Evolutionary conservation across 92 coral and sea anemone species (phyloP).

Genomic region (Porites lobata): DNA sequence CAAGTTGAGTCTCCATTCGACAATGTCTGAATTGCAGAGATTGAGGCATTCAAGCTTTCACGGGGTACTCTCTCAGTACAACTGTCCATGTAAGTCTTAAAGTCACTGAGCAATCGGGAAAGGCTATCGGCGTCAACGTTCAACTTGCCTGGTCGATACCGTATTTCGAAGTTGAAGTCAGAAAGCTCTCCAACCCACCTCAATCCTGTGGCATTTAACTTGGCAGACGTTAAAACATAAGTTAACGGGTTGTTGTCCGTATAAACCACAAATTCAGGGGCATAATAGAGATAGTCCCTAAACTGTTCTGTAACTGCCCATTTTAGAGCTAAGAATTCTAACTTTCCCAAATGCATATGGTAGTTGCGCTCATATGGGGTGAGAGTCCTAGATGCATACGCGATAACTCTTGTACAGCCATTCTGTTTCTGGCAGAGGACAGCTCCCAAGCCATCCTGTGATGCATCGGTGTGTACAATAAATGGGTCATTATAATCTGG

Average conservation of each 20-base stretch:
- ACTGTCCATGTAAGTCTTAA: conserved; percentile 57
- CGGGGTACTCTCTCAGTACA: conserved; percentile 42
- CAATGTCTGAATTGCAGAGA: conserved; percentile 14
- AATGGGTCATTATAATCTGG: conserved; percentile 45
- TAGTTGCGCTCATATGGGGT: conserved; percentile 45
- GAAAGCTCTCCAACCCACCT: conserved; percentile 47
- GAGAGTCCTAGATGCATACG: conserved; percentile 53
- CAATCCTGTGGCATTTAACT: conserved; percentile 49
- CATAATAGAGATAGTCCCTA: conserved; percentile 49
- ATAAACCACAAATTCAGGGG: conserved; percentile 42
- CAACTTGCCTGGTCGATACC: conserved; percentile 54
- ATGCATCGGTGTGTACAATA: conserved; percentile 53
- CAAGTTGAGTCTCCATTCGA: conserved; percentile 55
- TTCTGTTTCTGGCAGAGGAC: conserved; percentile 46
- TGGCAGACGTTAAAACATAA: conserved; percentile 32
- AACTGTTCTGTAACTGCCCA: conserved; percentile 64
- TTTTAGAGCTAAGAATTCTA: conserved; percentile 56
- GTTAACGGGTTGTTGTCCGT: conserved; percentile 37
- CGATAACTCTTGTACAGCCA: conserved; percentile 42
- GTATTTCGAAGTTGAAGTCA: conserved; percentile 61
- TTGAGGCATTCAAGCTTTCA: conserved; percentile 51
- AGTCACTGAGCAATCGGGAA: conserved; percentile 57
- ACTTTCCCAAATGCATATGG: conserved; percentile 51
- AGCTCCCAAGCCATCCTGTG: conserved; percentile 55
- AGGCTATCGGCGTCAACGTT: conserved; percentile 66